Base-by-base conservation (phyloP, 2,797 vertebrate genomes). In the Acrossocheilus wenchowensis region DNA sequence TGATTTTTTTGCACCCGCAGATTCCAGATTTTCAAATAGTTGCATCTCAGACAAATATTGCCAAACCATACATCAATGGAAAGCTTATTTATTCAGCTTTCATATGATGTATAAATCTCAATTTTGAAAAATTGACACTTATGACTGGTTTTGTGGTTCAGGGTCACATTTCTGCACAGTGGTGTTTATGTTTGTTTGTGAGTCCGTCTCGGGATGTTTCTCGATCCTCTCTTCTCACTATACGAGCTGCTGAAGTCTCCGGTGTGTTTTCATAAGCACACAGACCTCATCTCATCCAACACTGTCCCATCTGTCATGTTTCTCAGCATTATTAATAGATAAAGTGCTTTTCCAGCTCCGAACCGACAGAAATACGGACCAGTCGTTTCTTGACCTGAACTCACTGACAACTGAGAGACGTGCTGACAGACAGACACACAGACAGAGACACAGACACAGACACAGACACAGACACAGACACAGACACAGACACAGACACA, bases 291-390 rank as follows among this genome's bases (percentile, higher is more conserved):
- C 34, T 69, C 57, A 62, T 23, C 50, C 50, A 52, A 15, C 15
- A 17, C 5, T 5, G 5, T 52, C 48, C 36, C 77, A 8, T 41
- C 77, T 39, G 39, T 41, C 21, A 34, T 34, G n/a, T 54, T 36
- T 36, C 50, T 54, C 74, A 77, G 74, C 48, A 79, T 79, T 62
- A 79, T 79, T 79, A 64, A 79, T 79, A 64, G 57, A 79, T 62
- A 26, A 64, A 79, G 60, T 62, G 78, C 77, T 43, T 62, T 79
- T 62, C n/a, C 36, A 26, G 21, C 2, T 79, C 7, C 4, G 57
- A 79, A 62, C 36, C 26, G 36, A 79, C 54, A 41, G 34, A 62
- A 23, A 62, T 57, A 21, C 4, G 3, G 30, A 30, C 14, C 48
- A 52, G 45, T 52, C 26, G 3, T 52, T 30, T 75, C 64, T 68